These are phyloP conservation scores for Diachasmimorpha longicaudata DNA, from an alignment of 1,140 invertebrate species.

Conservation along the genomic window DNA sequence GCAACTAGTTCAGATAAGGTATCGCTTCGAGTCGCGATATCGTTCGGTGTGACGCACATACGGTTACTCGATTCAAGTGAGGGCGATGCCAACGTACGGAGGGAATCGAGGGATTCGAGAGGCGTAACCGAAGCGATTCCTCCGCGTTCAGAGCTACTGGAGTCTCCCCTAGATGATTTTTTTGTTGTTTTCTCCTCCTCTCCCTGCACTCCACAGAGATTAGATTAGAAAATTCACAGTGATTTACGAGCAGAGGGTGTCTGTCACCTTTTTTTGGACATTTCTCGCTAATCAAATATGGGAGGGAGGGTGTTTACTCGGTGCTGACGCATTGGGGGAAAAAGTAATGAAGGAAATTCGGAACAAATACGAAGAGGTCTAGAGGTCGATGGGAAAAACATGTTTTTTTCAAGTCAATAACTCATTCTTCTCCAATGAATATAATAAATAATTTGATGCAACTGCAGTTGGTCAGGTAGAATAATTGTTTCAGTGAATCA, in stretches of 20 bases:
- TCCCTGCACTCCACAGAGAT: neutral
- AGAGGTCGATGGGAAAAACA: no score
- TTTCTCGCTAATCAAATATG: neutral
- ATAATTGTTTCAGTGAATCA: no score
- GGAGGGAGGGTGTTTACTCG: neutral
- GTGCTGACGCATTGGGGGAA: neutral
- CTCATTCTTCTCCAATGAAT: no score
- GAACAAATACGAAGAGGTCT: no score
- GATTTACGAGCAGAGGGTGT: slow-evolving; percentile 1
- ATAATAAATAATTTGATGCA: no score
- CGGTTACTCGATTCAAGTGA: slow-evolving; percentile 9
- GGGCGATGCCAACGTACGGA: neutral
- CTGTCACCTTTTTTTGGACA: neutral
- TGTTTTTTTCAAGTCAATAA: no score
- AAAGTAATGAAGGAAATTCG: neutral
- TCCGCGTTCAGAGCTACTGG: neutral
- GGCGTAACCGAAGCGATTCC: neutral
- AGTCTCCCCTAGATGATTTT: neutral
- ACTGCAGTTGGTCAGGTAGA: no score
- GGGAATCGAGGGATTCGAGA: neutral
- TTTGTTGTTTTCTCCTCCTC: neutral
- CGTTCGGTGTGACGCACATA: slow-evolving; percentile 46
- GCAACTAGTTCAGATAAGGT: slow-evolving; percentile 61
- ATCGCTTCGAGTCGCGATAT: slow-evolving; percentile 52
- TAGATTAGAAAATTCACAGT: slow-evolving; percentile 1